Evolutionary conservation across 2,113 vertebrate species (phyloP).

Genomic region (Lampris incognitus): DNA sequence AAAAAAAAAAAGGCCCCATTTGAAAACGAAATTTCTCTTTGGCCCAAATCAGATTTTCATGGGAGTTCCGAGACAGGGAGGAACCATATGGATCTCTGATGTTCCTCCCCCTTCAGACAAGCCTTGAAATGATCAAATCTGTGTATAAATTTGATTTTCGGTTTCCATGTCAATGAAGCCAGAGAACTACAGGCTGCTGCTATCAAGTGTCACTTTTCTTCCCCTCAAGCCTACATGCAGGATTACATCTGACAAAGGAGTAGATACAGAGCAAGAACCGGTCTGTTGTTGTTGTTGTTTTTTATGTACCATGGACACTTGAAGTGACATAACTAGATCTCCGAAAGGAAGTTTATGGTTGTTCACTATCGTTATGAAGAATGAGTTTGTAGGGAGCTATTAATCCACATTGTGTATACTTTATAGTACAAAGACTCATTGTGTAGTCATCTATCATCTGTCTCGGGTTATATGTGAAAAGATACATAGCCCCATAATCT

Average conservation of each 20-base stretch:
- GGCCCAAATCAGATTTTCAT: neutral
- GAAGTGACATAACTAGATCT: too few species aligned
- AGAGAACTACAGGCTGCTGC: conserved; percentile 39
- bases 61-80: neutral
- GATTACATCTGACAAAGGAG: conserved; percentile 6
- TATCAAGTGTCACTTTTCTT: conserved; percentile 43
- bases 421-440: too few species aligned
- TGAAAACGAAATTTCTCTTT: neutral
- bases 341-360: too few species aligned
- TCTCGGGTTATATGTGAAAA: neutral
- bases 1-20: neutral
- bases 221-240: conserved; percentile 1
- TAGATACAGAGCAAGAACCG: neutral
- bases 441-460: conserved; percentile 3
- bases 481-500: conserved; percentile 3
- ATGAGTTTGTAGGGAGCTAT: too few species aligned
- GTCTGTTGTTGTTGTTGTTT: too few species aligned
- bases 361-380: too few species aligned
- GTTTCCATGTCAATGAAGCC: conserved; percentile 21
- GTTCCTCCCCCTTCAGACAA: neutral
- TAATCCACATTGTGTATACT: too few species aligned
- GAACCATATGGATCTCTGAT: neutral
- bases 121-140: conserved; percentile 20
- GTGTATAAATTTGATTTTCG: conserved; percentile 35
- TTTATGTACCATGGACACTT: too few species aligned